A percentile compares a stretch with the other conserved stretches of the same genome.
These are phyloP conservation scores for Iphiclides podalirius DNA, from an alignment of 2,888 invertebrate species.

Conservation along the genomic window DNA sequence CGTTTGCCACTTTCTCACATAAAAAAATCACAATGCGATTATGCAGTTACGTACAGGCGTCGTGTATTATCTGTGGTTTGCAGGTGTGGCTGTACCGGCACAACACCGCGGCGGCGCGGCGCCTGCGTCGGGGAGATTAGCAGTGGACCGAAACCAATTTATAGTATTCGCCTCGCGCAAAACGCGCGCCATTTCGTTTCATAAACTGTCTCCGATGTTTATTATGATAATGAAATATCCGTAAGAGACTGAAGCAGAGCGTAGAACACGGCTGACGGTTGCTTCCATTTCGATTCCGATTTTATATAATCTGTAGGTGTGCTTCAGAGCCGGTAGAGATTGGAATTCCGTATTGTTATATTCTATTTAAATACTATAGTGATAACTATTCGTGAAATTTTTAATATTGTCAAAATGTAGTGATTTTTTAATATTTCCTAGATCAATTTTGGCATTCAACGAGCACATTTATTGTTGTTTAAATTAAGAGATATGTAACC, in stretches of 20 bases:
- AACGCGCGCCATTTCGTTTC: conserved; percentile 27
- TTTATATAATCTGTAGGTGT: conserved; percentile 5
- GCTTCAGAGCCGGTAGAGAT: neutral
- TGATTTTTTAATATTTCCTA: neutral
- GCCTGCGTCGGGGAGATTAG: conserved; percentile 82
- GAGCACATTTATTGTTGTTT: neutral
- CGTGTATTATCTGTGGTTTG: conserved; percentile 19
- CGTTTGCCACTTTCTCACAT: too few relatives aligned
- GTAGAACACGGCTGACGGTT: neutral
- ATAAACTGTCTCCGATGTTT: conserved; percentile 10
- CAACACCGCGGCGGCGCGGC: conserved; percentile 73
- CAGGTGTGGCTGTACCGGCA: conserved; percentile 75
- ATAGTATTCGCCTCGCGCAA: conserved; percentile 59
- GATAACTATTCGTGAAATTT: too few relatives aligned
- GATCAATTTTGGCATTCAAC: neutral
- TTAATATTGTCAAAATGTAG: neutral
- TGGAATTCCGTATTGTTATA: conserved; percentile 4
- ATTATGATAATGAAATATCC: conserved; percentile 16
- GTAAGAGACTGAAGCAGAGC: conserved; percentile 1
- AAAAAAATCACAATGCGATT: too few relatives aligned
- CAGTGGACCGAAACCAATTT: conserved; percentile 79
- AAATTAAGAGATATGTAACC: too few relatives aligned
- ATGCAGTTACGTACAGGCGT: too few relatives aligned
- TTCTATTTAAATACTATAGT: too few relatives aligned
- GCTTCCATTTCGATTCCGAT: neutral